Conservation (phyloP, 2,888 invertebrate species). For the Meta bourneti region DNA sequence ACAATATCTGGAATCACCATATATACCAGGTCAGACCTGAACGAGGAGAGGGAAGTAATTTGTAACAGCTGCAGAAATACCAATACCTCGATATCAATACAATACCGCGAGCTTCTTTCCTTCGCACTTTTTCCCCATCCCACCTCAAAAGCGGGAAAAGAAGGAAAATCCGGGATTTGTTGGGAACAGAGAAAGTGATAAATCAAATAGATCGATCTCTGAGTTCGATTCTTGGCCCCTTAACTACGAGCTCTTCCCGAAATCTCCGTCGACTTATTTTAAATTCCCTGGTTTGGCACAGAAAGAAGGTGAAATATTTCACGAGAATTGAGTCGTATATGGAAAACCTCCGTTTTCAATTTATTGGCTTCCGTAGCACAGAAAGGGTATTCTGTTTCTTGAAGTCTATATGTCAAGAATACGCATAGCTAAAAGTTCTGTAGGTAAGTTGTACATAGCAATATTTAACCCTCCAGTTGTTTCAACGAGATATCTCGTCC, state of each 20-base stretch:
- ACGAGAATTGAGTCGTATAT: neutral
- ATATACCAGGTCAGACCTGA: too few relatives aligned
- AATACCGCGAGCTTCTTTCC: too few relatives aligned
- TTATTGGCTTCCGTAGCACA: neutral
- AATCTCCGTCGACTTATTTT: neutral
- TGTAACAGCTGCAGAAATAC: too few relatives aligned
- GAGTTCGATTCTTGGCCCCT: neutral
- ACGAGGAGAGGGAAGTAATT: too few relatives aligned
- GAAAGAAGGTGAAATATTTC: neutral
- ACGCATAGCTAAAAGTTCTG: neutral
- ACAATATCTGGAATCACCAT: too few relatives aligned
- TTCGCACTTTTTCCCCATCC: neutral
- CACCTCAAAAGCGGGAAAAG: neutral
- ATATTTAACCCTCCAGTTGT: too few relatives aligned
- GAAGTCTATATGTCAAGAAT: neutral
- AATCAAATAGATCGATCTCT: neutral
- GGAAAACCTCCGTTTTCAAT: neutral
- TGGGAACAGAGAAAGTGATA: neutral
- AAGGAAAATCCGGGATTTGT: neutral
- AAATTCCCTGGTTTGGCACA: neutral
- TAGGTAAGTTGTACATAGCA: too few relatives aligned
- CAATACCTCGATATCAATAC: too few relatives aligned
- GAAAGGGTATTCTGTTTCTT: neutral
- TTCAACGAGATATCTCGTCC: too few relatives aligned
- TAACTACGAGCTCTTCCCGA: neutral